Conservation (phyloP, 64 coral and sea anemone genomes). For the Montipora efflorescens region DNA sequence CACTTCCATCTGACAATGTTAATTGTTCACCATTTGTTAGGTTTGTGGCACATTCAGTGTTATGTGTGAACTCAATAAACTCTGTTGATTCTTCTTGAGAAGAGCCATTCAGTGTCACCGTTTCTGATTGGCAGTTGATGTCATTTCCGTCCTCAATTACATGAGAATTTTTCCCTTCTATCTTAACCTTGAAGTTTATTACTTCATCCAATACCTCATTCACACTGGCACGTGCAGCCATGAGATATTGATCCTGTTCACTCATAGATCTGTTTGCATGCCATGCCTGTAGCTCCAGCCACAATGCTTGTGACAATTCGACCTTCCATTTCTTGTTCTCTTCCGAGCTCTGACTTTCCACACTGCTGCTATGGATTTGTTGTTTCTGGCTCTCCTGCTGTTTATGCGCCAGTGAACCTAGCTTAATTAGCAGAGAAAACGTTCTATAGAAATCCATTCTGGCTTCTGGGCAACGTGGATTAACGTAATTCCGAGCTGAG, state of each 20-base stretch:
- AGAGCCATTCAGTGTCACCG: not conserved
- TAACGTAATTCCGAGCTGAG: constrained; percentile 28
- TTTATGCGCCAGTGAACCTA: constrained; percentile 80
- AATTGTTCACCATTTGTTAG: not conserved
- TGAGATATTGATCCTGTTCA: constrained; percentile 84
- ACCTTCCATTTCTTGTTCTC: constrained; percentile 91
- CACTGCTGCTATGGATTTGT: constrained; percentile 11
- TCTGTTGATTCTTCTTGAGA: not conserved
- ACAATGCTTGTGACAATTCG: constrained; percentile 82
- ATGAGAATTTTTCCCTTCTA: not conserved
- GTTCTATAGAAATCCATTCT: constrained; percentile 86
- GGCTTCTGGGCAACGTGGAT: constrained; percentile 53
- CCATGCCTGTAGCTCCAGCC: constrained; percentile 97
- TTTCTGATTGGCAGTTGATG: not conserved
- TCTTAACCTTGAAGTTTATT: constrained; percentile 82
- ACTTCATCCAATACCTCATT: constrained; percentile 91
- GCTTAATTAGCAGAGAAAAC: constrained; percentile 88
- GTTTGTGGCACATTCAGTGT: not conserved
- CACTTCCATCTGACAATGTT: not conserved
- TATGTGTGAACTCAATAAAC: not conserved
- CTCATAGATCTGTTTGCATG: constrained; percentile 78
- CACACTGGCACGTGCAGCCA: constrained; percentile 74
- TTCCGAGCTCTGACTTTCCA: constrained; percentile 83
- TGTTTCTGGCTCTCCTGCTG: constrained; percentile 75
- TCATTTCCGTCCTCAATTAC: not conserved